These are phyloP conservation scores for Enteromius treurensis DNA, from an alignment of 2,797 vertebrate genomes.

Conservation along the genomic window DNA sequence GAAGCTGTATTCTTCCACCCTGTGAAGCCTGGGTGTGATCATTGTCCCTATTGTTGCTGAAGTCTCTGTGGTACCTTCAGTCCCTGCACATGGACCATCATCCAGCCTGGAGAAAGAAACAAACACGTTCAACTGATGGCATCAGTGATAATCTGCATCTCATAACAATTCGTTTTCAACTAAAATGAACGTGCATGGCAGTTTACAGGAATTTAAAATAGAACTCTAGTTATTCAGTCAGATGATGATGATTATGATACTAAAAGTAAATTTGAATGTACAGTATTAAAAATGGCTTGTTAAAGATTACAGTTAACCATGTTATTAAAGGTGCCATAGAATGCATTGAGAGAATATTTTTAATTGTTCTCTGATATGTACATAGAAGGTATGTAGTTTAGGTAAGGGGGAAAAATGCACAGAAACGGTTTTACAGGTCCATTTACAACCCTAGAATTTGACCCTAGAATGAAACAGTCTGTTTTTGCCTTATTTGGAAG, in stretches of 20 bases:
- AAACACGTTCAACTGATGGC: background rate
- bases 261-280: background rate
- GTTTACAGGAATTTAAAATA: background rate
- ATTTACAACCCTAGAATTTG: too few relatives aligned
- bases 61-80: background rate
- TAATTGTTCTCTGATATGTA: too few relatives aligned
- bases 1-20: conserved; percentile 7
- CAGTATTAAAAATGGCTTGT: background rate
- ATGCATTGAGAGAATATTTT: too few relatives aligned
- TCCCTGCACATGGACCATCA: background rate
- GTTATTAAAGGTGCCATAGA: too few relatives aligned
- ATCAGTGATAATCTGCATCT: background rate
- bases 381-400: too few relatives aligned
- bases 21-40: conserved; percentile 36
- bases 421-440: too few relatives aligned
- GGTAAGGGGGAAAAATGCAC: too few relatives aligned
- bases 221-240: background rate
- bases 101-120: conserved; percentile 42
- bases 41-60: conserved; percentile 17
- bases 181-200: background rate
- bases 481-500: too few relatives aligned
- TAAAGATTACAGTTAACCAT: background rate
- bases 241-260: background rate
- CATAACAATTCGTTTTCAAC: background rate
- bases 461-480: too few relatives aligned